Percentiles rank a stretch among this genome's conserved stretches.
phyloP scores from a whole-genome alignment of 1,140 invertebrate genomes.

The Trinorchestia longiramus region DNA sequence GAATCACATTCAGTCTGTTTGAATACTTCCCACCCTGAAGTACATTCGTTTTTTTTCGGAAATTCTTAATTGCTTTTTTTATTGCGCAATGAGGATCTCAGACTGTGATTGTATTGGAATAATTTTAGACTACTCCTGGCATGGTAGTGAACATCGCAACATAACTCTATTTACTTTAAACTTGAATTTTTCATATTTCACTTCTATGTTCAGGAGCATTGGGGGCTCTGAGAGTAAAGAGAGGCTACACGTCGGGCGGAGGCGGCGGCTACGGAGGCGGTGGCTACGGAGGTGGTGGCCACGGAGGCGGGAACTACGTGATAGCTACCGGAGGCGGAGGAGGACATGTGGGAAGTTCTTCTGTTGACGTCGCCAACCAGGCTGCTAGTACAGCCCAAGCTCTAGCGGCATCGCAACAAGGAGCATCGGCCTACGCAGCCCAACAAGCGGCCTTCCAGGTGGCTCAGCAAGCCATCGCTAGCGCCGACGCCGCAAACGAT shows the following conservation, averaged over 20 bases:
- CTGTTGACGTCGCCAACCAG: conserved; percentile 44
- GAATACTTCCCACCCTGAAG: no score
- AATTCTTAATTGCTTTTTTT: not conserved
- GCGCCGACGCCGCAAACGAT: conserved; percentile 16
- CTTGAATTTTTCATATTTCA: not conserved
- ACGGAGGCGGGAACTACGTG: conserved; percentile 45
- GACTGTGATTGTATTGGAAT: not conserved
- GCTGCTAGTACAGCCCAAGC: conserved; percentile 9
- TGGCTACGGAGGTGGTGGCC: conserved; percentile 30
- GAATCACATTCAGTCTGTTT: no score
- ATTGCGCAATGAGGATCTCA: not conserved
- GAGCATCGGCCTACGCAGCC: conserved; percentile 5
- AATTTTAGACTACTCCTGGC: not conserved
- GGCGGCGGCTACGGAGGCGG: no score
- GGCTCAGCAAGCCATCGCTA: conserved; percentile 30
- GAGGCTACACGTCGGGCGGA: conserved; percentile 52
- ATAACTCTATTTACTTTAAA: not conserved
- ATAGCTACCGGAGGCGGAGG: conserved; percentile 24
- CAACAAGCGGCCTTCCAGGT: conserved; percentile 39
- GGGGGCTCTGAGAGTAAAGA: not conserved
- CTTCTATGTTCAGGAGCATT: not conserved
- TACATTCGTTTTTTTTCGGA: no score
- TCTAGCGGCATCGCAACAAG: conserved; percentile 23
- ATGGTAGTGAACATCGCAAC: not conserved
- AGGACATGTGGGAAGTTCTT: not conserved